Base-by-base conservation (phyloP, 1,140 invertebrate species). In the Chelonus insularis region DNA sequence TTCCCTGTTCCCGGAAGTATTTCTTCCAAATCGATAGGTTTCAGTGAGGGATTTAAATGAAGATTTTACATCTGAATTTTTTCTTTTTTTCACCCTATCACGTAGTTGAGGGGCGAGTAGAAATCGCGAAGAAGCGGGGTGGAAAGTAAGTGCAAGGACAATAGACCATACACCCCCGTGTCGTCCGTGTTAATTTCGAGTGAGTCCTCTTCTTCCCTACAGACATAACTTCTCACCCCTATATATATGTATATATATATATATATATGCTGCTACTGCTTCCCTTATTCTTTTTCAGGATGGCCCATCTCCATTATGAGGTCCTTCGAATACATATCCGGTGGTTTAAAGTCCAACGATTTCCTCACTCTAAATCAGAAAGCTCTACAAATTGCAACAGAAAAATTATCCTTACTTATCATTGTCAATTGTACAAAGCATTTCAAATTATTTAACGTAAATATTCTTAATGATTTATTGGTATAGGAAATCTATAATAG, bases 31-130 rank as follows among this genome's bases (percentile, higher is more conserved):
- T 70, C 75, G 78, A 68, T 78, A 77, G 61, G 62, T 71, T 68
- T 72, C 68, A 69, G 65, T 72, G 29, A 37, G 58, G 56, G 75
- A 60, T 47, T 58, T 75, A 80, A 78, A 80, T 80, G 74, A 77
- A 80, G 72, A 78, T 80, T 79, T 80, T 72, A 74, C 76, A 77
- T 79, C 74, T 74, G 72, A 78, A 79, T 77, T 78, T 78, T 77
- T 77, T 76, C 50, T 63, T 52, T 23, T 51, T 39, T 50, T 51
- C 36, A 41, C 18, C 54, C 37, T 51, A 18, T 12, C 29, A 56
- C 11, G 1, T 36, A 16, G 16, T 41, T 4, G 16, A 8, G 41
- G 34, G 36, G 45, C 36, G 21, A 3, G 9, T 50, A 34, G 21
- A 21, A 20, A 51, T 32, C 25, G 47, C 16, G 34, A 34, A 37